These are phyloP conservation scores for Helarctos malayanus DNA, from an alignment of 2,797 vertebrate genomes.

Conservation along the genomic window DNA sequence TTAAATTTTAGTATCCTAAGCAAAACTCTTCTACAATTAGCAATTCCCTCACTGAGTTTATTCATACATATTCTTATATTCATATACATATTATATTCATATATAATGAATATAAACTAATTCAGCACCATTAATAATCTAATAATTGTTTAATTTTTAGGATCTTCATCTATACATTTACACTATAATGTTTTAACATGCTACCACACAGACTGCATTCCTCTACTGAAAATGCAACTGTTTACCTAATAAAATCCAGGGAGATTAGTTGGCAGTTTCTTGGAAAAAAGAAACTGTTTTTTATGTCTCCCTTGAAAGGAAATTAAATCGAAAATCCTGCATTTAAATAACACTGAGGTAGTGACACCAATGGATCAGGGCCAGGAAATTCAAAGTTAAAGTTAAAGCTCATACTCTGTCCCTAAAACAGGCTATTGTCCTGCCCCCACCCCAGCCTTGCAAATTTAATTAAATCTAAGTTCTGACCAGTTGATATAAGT, in stretches of 20 bases:
- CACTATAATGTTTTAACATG: conserved; percentile 34
- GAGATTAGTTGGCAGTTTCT: conserved; percentile 73
- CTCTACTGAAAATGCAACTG: conserved; percentile 31
- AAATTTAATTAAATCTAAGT: conserved; percentile 91
- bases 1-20: conserved; percentile 34
- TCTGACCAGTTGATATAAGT: conserved; percentile 87
- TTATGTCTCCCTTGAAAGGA: conserved; percentile 83
- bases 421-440: conserved; percentile 87
- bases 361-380: conserved; percentile 85
- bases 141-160: conserved; percentile 39
- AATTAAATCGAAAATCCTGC: conserved; percentile 86
- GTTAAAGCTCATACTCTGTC: conserved; percentile 86
- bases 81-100: too few species aligned
- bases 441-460: conserved; percentile 69
- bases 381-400: conserved; percentile 88
- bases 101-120: conserved; percentile 24
- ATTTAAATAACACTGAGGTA: conserved; percentile 85
- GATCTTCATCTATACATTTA: neutral
- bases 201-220: conserved; percentile 18
- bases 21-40: conserved; percentile 51
- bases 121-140: neutral
- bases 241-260: conserved; percentile 77
- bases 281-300: conserved; percentile 71
- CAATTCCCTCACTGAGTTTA: neutral
- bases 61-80: neutral